Conservation (phyloP, 1,140 invertebrate genomes). For the Eciton burchellii region DNA sequence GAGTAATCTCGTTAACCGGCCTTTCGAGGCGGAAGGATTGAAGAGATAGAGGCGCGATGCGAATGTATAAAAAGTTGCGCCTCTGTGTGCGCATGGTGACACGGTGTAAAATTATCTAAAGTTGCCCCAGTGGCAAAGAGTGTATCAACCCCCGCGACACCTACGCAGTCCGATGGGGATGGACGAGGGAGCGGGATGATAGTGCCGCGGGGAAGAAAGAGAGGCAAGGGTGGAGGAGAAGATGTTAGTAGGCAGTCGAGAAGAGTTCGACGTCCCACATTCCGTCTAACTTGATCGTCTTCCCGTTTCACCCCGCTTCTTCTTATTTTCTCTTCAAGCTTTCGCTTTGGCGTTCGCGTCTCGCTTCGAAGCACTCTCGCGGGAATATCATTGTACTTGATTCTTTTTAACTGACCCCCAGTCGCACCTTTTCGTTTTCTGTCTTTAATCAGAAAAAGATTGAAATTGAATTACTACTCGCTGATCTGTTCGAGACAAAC, state of each 20-base stretch:
- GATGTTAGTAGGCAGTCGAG: slow-evolving; percentile 62
- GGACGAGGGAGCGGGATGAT: slow-evolving; percentile 30
- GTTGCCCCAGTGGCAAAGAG: slow-evolving; percentile 1
- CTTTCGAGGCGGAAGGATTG: not conserved
- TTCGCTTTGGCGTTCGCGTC: slow-evolving; percentile 10
- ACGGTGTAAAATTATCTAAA: slow-evolving; percentile 40
- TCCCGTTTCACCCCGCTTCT: slow-evolving; percentile 29
- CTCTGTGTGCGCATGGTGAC: not conserved
- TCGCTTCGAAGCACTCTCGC: slow-evolving; percentile 25
- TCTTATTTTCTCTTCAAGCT: slow-evolving; percentile 28
- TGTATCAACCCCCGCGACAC: not conserved
- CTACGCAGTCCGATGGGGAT: slow-evolving; percentile 31
- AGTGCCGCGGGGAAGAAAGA: not conserved
- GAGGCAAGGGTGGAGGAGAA: slow-evolving; percentile 1
- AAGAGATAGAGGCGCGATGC: not conserved
- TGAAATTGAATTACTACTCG: slow-evolving; percentile 13
- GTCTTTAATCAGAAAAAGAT: slow-evolving; percentile 7
- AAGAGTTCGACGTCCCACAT: slow-evolving; percentile 79
- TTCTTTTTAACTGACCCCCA: not conserved
- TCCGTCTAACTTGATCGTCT: slow-evolving; percentile 65
- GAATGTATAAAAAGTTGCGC: slow-evolving; percentile 19
- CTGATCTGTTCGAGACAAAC: too few relatives aligned
- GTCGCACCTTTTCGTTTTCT: not conserved
- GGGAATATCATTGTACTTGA: not conserved
- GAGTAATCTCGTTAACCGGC: slow-evolving; percentile 18